A percentile compares a stretch with the other conserved stretches of the same genome.
Conservation (phyloP, 2,113 vertebrate genomes). For the Bujurquina vittata region DNA sequence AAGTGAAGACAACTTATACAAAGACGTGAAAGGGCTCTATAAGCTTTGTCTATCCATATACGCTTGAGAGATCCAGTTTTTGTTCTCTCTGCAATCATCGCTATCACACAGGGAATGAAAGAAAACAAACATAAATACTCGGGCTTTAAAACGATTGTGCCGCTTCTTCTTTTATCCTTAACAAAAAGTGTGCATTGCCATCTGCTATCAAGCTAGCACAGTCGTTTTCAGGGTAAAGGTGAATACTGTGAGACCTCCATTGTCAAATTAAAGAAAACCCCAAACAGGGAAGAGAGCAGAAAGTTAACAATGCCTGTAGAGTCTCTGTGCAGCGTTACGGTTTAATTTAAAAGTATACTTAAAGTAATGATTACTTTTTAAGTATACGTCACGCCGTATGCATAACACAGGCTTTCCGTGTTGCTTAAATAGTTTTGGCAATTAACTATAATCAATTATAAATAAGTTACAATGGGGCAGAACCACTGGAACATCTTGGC, state of each 20-base stretch:
- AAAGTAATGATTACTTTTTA: not conserved
- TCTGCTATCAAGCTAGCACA: not conserved
- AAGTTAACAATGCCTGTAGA: not conserved
- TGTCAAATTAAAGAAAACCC: not conserved
- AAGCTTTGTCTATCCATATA: not conserved
- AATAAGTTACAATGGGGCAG: not conserved
- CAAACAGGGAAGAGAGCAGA: not conserved
- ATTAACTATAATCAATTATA: not conserved
- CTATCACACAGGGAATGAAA: constrained; percentile 19
- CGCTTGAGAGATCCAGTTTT: not conserved
- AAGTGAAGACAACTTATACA: not conserved
- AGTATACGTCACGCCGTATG: not conserved
- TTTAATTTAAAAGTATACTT: constrained; percentile 1
- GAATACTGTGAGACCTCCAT: not conserved
- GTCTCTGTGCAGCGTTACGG: not conserved
- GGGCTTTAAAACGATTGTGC: not conserved
- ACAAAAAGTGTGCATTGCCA: not conserved
- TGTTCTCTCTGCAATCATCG: not conserved
- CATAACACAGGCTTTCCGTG: not conserved
- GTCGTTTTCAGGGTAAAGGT: not conserved
- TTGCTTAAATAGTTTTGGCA: not conserved
- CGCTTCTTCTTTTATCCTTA: not conserved
- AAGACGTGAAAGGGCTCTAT: not conserved
- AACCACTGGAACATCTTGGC: constrained; percentile 12
- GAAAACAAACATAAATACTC: constrained; percentile 9